These are phyloP conservation scores for Tokudaia tokunoshimensis DNA, from an alignment of 2,797 vertebrate species.

Conservation along the genomic window DNA sequence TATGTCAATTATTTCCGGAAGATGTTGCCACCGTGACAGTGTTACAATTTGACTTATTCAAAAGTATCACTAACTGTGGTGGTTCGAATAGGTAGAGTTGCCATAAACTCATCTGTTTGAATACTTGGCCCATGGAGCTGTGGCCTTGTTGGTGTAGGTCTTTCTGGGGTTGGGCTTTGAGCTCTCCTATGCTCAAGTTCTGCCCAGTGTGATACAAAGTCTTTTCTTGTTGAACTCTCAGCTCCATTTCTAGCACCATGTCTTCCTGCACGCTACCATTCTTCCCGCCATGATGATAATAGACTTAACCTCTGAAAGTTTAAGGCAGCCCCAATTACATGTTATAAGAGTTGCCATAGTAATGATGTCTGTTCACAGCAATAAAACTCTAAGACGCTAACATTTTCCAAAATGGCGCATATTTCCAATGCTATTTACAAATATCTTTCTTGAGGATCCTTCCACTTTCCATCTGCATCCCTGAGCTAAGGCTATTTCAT, in stretches of 20 bases:
- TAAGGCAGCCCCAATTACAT: neutral
- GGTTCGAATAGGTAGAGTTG: neutral
- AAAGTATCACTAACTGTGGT: neutral
- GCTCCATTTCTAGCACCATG: neutral
- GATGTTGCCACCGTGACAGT: neutral
- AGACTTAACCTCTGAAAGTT: neutral
- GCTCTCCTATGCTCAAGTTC: neutral
- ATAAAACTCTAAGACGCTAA: neutral
- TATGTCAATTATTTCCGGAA: neutral
- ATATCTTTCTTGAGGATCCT: neutral
- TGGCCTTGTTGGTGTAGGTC: neutral
- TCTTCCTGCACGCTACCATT: neutral
- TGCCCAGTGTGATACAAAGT: neutral
- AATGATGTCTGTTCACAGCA: neutral
- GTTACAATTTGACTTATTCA: neutral
- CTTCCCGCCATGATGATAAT: neutral
- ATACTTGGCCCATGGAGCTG: neutral
- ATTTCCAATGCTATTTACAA: neutral
- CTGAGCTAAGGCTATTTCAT: too few species aligned
- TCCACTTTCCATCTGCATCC: too few species aligned
- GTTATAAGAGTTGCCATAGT: neutral
- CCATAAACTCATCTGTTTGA: neutral
- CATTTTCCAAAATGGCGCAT: neutral
- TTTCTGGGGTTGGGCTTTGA: neutral
- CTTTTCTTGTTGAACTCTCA: neutral